Percentiles rank a stretch among this genome's conserved stretches.
Evolutionary conservation across 2,113 vertebrate species (phyloP).

Genomic region (Hemicordylus capensis): DNA sequence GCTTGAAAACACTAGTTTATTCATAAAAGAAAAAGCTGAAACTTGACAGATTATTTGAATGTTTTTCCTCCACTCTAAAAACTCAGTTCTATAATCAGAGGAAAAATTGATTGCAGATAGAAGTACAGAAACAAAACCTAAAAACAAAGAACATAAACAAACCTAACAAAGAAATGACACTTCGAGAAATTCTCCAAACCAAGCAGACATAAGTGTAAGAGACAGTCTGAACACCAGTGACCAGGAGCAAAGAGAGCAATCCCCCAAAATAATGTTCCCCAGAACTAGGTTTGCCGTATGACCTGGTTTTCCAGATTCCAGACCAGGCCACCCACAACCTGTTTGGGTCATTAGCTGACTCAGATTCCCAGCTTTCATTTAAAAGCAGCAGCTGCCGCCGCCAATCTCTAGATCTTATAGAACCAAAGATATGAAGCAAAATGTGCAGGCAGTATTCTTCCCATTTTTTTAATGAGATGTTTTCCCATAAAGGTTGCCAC

Average conservation of each 20-base stretch:
- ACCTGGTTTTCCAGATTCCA: too few relatives aligned
- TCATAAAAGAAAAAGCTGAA: conserved; percentile 49
- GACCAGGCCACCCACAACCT: too few relatives aligned
- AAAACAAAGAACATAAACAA: neutral
- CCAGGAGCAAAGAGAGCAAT: neutral
- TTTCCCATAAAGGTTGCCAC: too few relatives aligned
- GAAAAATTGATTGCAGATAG: neutral
- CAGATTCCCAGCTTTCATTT: too few relatives aligned
- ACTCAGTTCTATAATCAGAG: neutral
- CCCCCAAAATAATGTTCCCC: neutral
- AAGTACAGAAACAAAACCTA: neutral
- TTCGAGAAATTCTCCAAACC: neutral
- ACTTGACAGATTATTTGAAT: conserved; percentile 34
- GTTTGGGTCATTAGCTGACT: too few relatives aligned
- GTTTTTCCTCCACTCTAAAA: conserved; percentile 28
- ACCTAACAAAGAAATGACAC: neutral
- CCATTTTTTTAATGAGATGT: too few relatives aligned
- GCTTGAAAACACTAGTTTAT: too few relatives aligned
- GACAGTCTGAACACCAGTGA: neutral
- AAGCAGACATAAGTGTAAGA: neutral
- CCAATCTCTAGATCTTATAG: too few relatives aligned
- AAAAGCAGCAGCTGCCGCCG: too few relatives aligned
- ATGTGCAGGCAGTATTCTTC: too few relatives aligned
- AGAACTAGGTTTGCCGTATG: neutral
- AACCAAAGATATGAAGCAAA: too few relatives aligned